Percentiles rank a stretch among this genome's conserved stretches.
Conservation (phyloP, 2,113 vertebrate species). For the Dolichotis patagonum region DNA sequence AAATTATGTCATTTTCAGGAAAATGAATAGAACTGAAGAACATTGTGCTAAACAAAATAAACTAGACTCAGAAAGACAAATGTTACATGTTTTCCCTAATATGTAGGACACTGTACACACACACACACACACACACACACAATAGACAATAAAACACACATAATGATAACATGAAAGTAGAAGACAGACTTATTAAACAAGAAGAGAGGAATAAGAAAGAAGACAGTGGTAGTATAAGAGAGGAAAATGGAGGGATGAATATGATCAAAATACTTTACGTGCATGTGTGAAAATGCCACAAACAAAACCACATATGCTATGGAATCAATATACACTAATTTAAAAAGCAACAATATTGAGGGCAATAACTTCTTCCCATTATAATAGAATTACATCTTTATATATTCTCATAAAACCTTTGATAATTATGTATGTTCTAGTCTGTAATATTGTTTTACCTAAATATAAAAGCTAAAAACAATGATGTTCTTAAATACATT, state of each 20-base stretch:
- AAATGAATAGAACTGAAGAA: background rate
- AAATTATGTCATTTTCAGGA: background rate
- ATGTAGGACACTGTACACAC: background rate
- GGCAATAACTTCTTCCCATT: background rate
- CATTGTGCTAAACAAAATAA: background rate
- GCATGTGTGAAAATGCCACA: background rate
- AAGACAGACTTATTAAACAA: background rate
- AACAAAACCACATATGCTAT: background rate
- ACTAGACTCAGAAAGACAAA: background rate
- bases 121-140: background rate
- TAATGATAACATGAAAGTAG: background rate
- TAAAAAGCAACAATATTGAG: background rate
- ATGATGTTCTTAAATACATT: background rate
- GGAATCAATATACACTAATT: background rate
- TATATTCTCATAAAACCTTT: background rate
- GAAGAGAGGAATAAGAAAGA: background rate
- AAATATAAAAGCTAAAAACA: background rate
- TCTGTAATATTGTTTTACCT: background rate
- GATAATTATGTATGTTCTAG: background rate
- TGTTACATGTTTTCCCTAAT: background rate
- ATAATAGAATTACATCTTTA: background rate
- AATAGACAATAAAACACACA: background rate
- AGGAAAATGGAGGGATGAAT: background rate
- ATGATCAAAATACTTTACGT: background rate
- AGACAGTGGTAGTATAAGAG: background rate